Conservation (phyloP, 2,888 invertebrate genomes). For the Ligdia adustata region DNA sequence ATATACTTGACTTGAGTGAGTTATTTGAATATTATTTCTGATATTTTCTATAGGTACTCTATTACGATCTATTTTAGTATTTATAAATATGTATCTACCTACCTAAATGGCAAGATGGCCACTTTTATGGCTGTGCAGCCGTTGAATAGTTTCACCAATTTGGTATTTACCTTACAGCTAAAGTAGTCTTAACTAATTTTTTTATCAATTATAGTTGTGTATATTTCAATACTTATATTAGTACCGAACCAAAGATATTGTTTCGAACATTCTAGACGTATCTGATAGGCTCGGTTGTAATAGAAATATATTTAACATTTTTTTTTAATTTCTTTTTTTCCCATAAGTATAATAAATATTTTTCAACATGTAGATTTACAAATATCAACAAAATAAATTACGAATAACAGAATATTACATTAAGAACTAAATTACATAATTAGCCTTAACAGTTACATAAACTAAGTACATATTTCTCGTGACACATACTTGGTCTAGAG, state of each 20-base stretch:
- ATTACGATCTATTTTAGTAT: slow-evolving; percentile 27
- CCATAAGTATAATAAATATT: slow-evolving; percentile 79
- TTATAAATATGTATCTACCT: slow-evolving; percentile 48
- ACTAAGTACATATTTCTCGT: slow-evolving; percentile 45
- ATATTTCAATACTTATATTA: slow-evolving; percentile 64
- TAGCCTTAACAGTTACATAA: slow-evolving; percentile 56
- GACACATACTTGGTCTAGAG: slow-evolving; percentile 65
- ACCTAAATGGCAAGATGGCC: slow-evolving; percentile 73
- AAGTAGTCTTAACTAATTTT: slow-evolving; percentile 39
- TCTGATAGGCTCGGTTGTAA: slow-evolving; percentile 58
- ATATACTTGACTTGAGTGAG: not conserved
- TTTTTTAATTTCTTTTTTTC: slow-evolving; percentile 67
- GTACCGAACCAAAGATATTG: slow-evolving; percentile 14
- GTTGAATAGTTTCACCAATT: slow-evolving; percentile 26
- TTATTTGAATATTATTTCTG: not conserved
- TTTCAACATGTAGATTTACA: slow-evolving; percentile 84
- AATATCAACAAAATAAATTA: slow-evolving; percentile 85
- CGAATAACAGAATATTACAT: slow-evolving; percentile 82
- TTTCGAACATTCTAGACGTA: not conserved
- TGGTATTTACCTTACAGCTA: slow-evolving; percentile 30
- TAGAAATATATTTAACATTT: slow-evolving; percentile 78
- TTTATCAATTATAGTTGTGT: slow-evolving; percentile 53
- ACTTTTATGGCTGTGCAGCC: slow-evolving; percentile 68
- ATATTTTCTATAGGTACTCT: slow-evolving; percentile 8
- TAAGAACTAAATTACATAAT: slow-evolving; percentile 56